Percentiles rank a stretch among this genome's conserved stretches.
Evolutionary conservation across 2,797 vertebrate genomes (phyloP).

Genomic region (Monodelphis domestica): DNA sequence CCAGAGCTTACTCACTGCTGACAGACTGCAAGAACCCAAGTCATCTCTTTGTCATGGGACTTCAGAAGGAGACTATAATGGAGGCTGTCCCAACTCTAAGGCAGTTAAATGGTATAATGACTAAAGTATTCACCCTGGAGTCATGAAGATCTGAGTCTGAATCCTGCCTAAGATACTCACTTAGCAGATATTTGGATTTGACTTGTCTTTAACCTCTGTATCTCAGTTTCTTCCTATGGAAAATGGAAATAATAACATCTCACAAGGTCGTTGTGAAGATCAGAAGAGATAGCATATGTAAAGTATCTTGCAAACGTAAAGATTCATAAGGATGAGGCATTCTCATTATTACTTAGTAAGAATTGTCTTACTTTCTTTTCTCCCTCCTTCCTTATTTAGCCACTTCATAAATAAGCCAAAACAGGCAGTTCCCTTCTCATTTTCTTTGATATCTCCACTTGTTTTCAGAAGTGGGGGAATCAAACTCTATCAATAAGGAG

Average conservation of each 20-base stretch:
- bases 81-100: no score
- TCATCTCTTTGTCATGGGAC: no score
- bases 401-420: neutral
- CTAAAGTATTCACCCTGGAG: no score
- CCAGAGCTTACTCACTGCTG: no score
- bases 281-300: neutral
- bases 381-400: neutral
- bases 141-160: neutral
- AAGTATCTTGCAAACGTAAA: neutral
- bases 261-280: neutral
- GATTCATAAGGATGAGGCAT: neutral
- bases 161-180: neutral
- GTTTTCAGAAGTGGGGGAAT: neutral
- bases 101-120: no score
- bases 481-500: no score
- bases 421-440: neutral
- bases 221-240: neutral
- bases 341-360: neutral
- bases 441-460: neutral
- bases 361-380: neutral
- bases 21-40: no score
- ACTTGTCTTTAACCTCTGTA: no score
- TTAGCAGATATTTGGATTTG: neutral
- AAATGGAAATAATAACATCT: neutral
- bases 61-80: no score